Conservation (phyloP, 2,888 invertebrate genomes). For the Punctoribates punctum region DNA sequence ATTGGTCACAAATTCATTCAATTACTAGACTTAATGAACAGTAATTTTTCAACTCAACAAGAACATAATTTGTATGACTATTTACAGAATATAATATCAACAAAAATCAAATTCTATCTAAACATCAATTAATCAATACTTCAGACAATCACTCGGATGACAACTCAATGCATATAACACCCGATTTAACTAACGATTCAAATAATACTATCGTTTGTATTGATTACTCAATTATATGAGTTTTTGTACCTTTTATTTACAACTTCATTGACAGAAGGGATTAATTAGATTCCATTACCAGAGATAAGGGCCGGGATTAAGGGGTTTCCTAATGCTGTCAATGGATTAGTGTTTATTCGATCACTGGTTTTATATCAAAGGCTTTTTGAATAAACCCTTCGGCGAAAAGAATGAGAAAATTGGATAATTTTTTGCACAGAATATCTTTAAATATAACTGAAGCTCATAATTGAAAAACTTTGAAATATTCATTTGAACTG, state of each 20-base stretch:
- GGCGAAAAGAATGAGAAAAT: no score
- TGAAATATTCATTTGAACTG: no score
- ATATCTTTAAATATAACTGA: no score
- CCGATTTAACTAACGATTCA: not conserved
- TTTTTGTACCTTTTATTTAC: conserved; percentile 1
- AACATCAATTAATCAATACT: not conserved
- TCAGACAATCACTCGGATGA: not conserved
- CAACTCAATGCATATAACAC: not conserved
- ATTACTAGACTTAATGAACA: conserved; percentile 1
- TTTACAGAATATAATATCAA: not conserved
- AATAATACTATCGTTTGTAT: not conserved
- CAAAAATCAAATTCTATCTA: not conserved
- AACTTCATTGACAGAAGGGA: not conserved
- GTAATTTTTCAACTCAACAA: not conserved
- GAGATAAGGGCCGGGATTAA: not conserved
- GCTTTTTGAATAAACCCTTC: no score
- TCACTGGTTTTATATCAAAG: not conserved
- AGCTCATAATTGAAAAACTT: no score
- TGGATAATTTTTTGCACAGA: no score
- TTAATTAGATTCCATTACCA: not conserved
- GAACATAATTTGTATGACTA: conserved; percentile 14
- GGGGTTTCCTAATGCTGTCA: no score
- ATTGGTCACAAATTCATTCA: conserved; percentile 14
- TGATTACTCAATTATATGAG: conserved; percentile 1
- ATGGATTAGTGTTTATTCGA: not conserved